phyloP scores from a whole-genome alignment of 2,888 invertebrate genomes.

The Amblyteles armatorius region DNA sequence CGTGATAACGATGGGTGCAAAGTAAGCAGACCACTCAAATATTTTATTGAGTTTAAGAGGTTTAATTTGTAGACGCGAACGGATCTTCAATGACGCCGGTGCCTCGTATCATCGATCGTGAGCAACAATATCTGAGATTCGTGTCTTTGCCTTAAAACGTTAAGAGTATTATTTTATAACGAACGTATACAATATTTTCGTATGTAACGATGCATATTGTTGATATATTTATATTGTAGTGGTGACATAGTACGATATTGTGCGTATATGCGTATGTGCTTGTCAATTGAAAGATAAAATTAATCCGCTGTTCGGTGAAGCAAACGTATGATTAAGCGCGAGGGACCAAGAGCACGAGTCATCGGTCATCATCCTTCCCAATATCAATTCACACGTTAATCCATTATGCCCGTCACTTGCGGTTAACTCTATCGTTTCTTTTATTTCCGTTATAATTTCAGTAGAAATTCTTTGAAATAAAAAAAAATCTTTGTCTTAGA shows the following conservation, averaged over 20 bases:
- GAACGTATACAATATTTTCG: slow-evolving; percentile 69
- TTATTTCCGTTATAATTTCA: slow-evolving; percentile 32
- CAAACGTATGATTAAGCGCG: slow-evolving; percentile 36
- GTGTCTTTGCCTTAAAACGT: slow-evolving; percentile 62
- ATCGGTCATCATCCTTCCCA: slow-evolving; percentile 44
- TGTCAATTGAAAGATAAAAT: slow-evolving; percentile 54
- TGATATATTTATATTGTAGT: slow-evolving; percentile 66
- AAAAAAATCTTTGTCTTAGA: slow-evolving; percentile 25
- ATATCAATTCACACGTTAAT: slow-evolving; percentile 31
- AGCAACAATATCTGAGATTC: slow-evolving; percentile 33
- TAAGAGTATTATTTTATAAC: slow-evolving; percentile 71
- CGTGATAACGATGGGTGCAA: slow-evolving; percentile 64
- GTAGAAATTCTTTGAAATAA: slow-evolving; percentile 21
- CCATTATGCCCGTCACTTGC: slow-evolving; percentile 58
- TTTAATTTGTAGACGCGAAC: slow-evolving; percentile 9
- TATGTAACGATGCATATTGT: slow-evolving; percentile 68
- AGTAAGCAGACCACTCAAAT: slow-evolving; percentile 42
- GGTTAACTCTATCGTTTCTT: slow-evolving; percentile 27
- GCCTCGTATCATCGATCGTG: slow-evolving; percentile 44
- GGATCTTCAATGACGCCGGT: slow-evolving; percentile 6
- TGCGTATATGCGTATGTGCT: slow-evolving; percentile 54
- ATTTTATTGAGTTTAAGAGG: slow-evolving; percentile 42
- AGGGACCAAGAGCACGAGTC: slow-evolving; percentile 65
- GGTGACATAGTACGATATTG: slow-evolving; percentile 37
- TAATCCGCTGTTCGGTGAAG: slow-evolving; percentile 53